Conservation (phyloP, 2,797 vertebrate species). For the Pangasius macronema region DNA sequence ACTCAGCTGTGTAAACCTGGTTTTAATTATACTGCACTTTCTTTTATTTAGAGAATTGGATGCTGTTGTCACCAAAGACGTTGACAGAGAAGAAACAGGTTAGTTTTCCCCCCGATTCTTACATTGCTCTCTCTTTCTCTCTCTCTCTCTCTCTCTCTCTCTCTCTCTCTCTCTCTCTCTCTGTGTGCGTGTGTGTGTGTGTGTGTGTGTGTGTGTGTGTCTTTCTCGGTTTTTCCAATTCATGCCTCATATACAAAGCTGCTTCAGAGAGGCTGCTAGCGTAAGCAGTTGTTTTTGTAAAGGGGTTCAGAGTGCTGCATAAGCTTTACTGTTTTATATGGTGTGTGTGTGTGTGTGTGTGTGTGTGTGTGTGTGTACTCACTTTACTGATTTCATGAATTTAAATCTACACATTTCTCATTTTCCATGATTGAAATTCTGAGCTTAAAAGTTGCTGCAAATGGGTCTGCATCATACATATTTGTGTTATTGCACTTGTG, state of each 20-base stretch:
- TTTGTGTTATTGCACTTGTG: background rate
- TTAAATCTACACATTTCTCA: background rate
- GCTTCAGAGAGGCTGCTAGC: constrained; percentile 63
- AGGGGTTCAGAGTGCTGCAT: constrained; percentile 72
- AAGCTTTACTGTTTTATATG: constrained; percentile 70
- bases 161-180: no score
- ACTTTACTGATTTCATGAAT: constrained; percentile 55
- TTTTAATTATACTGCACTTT: constrained; percentile 18
- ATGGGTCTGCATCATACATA: background rate
- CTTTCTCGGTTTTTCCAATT: constrained; percentile 46
- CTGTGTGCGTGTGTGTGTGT: background rate
- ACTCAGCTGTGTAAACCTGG: background rate
- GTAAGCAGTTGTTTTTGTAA: constrained; percentile 77
- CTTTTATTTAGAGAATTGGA: constrained; percentile 88
- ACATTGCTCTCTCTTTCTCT: no score
- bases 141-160: no score
- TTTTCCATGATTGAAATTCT: background rate
- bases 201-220: background rate
- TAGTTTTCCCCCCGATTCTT: constrained; percentile 57
- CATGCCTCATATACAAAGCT: constrained; percentile 48
- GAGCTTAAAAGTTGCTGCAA: background rate
- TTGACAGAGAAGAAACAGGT: constrained; percentile 90
- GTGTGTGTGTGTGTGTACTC: constrained; percentile 68
- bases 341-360: constrained; percentile 70
- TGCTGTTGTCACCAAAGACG: constrained; percentile 99